Base-by-base conservation (phyloP, 1,140 invertebrate species). In the Globodera rostochiensis region DNA sequence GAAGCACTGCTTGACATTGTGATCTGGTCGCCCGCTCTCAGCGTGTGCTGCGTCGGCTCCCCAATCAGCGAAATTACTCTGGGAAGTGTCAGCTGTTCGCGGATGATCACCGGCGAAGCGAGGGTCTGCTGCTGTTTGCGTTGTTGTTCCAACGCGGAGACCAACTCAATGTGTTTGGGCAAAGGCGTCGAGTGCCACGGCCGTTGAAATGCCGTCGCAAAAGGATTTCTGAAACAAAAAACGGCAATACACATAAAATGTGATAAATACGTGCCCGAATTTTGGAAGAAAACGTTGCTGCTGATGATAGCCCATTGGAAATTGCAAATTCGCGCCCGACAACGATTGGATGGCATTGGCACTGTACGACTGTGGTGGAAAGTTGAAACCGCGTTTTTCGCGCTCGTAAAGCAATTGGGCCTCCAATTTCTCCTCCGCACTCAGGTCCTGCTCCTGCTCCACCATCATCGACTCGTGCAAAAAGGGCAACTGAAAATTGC, bases 401-500 rank as follows among this genome's bases (percentile, higher is more conserved):
- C 95, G 91, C 89, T 98, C 95, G 88, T 98, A 98, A 84, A 95
- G 94, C 85, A 95, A 92, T 88, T 96, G 94, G 0, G 97, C 97
- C 70, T 97, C 91, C 84, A 94, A 91, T 90, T 98, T 98, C 90
- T 99, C 97, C 47, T 95, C 94, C 89, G 95, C 94, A 4, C 95
- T 97, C 15, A 99, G 91, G 87, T 96, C 95, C 87, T 97, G 94
- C 86, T 98, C 96, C 53, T 95, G 92, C 91, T 98, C 97, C 3
- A 98, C 94, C 7, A 99, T 91, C 57, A 98, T 91, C 36, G 95
- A 97, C 91, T 99, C 97, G 89, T 99, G 97, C 85, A 96, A 94
- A 91, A 98, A 98, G 0, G 97, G 97, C 88, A 95, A 93, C 91
- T 93, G 81, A 74, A 85, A 86, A 69, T 75, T 74, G 11, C 15